phyloP scores from a whole-genome alignment of 2,797 vertebrate species.

The Gymnopithys bicolor region DNA sequence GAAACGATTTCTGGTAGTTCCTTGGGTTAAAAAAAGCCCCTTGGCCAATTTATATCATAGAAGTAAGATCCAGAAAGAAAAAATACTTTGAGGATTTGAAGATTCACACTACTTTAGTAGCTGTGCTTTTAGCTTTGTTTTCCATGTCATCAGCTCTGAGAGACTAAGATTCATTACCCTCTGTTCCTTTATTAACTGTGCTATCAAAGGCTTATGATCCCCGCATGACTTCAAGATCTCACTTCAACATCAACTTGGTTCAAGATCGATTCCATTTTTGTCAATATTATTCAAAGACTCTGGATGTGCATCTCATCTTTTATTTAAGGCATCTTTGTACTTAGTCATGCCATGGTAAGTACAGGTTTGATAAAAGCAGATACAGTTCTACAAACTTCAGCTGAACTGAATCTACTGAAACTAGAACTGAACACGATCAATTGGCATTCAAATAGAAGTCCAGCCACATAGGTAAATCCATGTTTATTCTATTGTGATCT shows the following conservation, averaged over 20 bases:
- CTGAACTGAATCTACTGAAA: background rate
- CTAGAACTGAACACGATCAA: background rate
- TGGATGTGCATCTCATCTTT: constrained; percentile 73
- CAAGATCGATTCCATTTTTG: constrained; percentile 68
- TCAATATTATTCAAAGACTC: constrained; percentile 72
- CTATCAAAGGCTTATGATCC: constrained; percentile 66
- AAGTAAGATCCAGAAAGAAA: constrained; percentile 22
- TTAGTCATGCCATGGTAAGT: background rate
- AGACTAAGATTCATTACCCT: constrained; percentile 46
- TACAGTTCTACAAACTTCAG: background rate
- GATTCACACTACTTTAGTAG: background rate
- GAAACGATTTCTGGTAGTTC: background rate
- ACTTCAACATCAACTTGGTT: constrained; percentile 57
- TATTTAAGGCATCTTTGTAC: constrained; percentile 63
- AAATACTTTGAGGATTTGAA: constrained; percentile 16
- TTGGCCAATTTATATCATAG: background rate
- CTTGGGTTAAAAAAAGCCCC: background rate
- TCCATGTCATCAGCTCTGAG: constrained; percentile 46
- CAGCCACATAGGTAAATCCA: background rate
- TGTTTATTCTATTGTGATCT: background rate
- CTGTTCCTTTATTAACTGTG: constrained; percentile 67
- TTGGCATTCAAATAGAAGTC: background rate
- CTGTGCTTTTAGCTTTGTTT: constrained; percentile 62
- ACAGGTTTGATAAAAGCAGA: constrained; percentile 2
- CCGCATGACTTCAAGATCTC: constrained; percentile 65